Percentiles rank a stretch among this genome's conserved stretches.
Evolutionary conservation across 2,797 vertebrate genomes (phyloP).

Genomic region (Protonibea diacanthus): DNA sequence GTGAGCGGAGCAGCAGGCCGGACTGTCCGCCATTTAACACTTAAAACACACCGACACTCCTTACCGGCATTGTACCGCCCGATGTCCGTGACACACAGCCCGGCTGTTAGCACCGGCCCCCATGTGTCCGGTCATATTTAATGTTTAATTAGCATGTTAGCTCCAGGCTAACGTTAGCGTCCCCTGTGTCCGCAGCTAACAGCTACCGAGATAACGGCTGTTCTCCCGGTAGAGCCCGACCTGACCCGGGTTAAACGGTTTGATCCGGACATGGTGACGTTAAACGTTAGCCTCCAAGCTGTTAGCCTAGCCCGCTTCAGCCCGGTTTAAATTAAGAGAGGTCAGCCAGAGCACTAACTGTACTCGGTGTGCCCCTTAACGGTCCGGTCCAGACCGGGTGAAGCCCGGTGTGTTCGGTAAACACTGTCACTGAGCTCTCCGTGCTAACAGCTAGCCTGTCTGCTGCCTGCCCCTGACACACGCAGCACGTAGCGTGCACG

Average conservation of each 20-base stretch:
- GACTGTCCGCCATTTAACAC: conserved; percentile 56
- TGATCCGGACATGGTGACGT: background rate
- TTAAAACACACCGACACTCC: no score
- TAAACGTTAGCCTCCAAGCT: background rate
- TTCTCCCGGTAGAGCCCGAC: background rate
- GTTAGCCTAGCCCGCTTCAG: background rate
- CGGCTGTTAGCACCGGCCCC: background rate
- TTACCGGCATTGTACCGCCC: no score
- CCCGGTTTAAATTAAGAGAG: background rate
- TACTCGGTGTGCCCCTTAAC: background rate
- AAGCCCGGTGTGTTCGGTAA: background rate
- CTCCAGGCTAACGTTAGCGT: conserved; percentile 7
- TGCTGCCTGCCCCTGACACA: background rate
- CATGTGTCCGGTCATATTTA: background rate
- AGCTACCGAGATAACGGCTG: background rate
- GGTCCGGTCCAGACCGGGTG: no score
- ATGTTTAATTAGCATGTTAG: conserved; percentile 15
- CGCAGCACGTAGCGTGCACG: conserved; percentile 37
- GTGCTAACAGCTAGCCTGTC: background rate
- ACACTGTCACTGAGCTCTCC: background rate
- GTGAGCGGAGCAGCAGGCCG: background rate
- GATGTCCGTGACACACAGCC: background rate
- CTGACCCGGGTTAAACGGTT: no score
- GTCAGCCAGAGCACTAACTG: rapidly evolving
- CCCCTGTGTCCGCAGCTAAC: background rate